phyloP scores from a whole-genome alignment of 1,140 invertebrate species.

The Achatina immaculata region DNA sequence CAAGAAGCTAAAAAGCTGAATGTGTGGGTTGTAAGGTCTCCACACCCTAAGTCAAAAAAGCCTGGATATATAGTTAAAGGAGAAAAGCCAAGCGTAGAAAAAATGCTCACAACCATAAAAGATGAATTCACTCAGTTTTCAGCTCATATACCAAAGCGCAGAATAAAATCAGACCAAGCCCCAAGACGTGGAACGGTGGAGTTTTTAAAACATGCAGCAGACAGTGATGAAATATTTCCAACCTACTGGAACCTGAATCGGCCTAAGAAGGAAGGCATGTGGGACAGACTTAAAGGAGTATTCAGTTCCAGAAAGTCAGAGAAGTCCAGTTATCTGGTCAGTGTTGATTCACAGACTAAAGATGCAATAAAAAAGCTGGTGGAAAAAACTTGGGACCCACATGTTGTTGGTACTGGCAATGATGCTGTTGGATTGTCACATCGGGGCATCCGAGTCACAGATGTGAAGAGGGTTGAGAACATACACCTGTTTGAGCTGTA shows the following conservation, averaged over 20 bases:
- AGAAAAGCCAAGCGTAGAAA: background rate
- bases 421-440: slow-evolving; percentile 16
- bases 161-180: background rate
- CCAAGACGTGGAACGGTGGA: slow-evolving; percentile 8
- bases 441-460: background rate
- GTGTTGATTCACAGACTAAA: slow-evolving; percentile 1
- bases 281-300: background rate
- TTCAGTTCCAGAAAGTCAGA: background rate
- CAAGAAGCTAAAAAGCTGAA: slow-evolving; percentile 10
- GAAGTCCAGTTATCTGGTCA: background rate
- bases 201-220: slow-evolving; percentile 13
- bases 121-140: background rate
- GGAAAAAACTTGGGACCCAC: background rate
- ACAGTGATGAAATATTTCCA: slow-evolving; percentile 22
- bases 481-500: background rate
- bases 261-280: background rate
- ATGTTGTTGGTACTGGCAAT: background rate
- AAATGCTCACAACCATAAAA: background rate
- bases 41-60: background rate
- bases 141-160: background rate
- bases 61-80: slow-evolving; percentile 10
- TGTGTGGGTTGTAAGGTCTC: slow-evolving; percentile 12
- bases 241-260: slow-evolving; percentile 14
- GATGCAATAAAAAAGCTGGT: slow-evolving; percentile 15
- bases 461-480: slow-evolving; percentile 15